These are phyloP conservation scores for Labroides dimidiatus DNA, from an alignment of 2,797 vertebrate genomes.

Conservation along the genomic window DNA sequence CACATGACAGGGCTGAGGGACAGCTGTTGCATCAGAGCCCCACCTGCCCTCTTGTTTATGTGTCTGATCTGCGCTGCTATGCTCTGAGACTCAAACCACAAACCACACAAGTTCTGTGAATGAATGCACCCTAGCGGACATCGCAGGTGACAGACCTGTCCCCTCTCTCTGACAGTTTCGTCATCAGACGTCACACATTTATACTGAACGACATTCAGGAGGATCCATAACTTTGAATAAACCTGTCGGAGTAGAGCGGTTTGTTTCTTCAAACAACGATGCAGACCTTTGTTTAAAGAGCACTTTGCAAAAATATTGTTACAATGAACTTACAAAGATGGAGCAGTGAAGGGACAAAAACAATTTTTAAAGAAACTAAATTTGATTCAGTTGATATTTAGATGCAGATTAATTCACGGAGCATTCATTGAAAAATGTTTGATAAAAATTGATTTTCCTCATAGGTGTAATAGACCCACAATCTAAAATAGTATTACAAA, in stretches of 20 bases:
- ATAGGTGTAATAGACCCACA: slow-evolving; percentile 4
- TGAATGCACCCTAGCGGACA: slow-evolving; percentile 60
- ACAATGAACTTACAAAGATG: no score
- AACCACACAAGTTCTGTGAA: slow-evolving; percentile 1
- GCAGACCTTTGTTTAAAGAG: no score
- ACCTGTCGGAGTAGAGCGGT: no score
- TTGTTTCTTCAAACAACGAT: no score
- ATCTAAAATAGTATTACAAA: not conserved
- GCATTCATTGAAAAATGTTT: no score
- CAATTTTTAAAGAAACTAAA: no score
- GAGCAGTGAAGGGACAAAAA: no score
- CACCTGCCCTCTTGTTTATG: slow-evolving; percentile 56
- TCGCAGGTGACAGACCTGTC: slow-evolving; percentile 2
- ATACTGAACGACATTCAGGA: no score
- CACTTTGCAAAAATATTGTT: no score
- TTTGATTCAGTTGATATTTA: no score
- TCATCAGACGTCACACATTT: not conserved
- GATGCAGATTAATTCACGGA: not conserved
- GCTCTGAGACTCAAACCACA: slow-evolving; percentile 4
- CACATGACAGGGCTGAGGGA: slow-evolving; percentile 47
- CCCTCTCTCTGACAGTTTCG: not conserved
- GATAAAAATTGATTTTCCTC: not conserved
- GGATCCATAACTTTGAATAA: no score
- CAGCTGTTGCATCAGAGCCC: slow-evolving; percentile 72
- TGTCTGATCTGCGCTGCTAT: slow-evolving; percentile 27